phyloP scores from a whole-genome alignment of 2,888 invertebrate species.

The Lampropteryx suffumata region DNA sequence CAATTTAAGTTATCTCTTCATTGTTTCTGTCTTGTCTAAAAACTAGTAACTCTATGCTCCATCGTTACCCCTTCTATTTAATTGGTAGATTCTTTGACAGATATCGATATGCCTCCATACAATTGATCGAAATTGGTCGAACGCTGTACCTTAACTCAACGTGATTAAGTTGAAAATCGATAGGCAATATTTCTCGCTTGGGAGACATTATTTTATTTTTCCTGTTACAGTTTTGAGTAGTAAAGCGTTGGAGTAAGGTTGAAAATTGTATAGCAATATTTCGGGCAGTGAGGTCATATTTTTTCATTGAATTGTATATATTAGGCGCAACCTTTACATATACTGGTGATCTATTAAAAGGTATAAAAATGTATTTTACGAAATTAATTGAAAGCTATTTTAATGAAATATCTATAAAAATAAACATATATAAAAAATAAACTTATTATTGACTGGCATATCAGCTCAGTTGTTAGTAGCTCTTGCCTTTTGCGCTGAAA shows the following conservation, averaged over 20 bases:
- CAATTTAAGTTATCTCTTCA: too few species aligned
- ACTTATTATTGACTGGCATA: too few species aligned
- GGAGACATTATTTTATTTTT: background rate
- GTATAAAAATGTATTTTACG: too few species aligned
- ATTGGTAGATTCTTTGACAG: slow-evolving; percentile 23
- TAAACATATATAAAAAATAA: background rate
- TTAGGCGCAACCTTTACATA: background rate
- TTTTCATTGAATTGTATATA: slow-evolving; percentile 3
- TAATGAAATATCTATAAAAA: background rate
- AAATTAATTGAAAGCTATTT: background rate
- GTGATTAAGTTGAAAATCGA: background rate
- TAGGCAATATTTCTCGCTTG: background rate
- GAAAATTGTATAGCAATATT: background rate
- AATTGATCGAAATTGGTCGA: slow-evolving; percentile 6
- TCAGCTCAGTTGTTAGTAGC: too few species aligned
- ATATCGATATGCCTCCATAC: slow-evolving; percentile 12
- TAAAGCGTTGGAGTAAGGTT: background rate
- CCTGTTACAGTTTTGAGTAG: too few species aligned
- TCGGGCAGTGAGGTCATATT: background rate
- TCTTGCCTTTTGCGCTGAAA: too few species aligned
- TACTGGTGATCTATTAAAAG: background rate
- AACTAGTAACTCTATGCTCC: slow-evolving; percentile 10
- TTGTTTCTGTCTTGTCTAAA: slow-evolving; percentile 13
- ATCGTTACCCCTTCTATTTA: slow-evolving; percentile 21
- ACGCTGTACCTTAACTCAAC: background rate